Evolutionary conservation across 2,797 vertebrate genomes (phyloP), one percentile per base, ranked within the genome.

Genomic region (Acanthopagrus latus): DNA sequence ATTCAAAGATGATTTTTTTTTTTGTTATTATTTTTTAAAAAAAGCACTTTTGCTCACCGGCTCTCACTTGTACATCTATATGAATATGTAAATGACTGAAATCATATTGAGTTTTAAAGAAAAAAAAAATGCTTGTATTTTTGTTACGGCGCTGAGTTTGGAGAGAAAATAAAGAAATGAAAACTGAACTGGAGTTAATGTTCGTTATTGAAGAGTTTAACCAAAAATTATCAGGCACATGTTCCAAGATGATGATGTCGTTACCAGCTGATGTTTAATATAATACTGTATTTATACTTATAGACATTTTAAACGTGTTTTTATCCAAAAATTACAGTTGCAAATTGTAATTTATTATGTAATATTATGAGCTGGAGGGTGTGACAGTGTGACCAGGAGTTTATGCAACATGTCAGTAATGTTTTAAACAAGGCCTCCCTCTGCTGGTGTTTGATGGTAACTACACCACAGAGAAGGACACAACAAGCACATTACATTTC

Each of bases 11-110:
- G 81, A 90, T 92, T 88, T 74, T 80, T 10, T 8, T 38, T 38
- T 33, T 6, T 33, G 33, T 33, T 33, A 33, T 7, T 33, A 6
- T 29, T 29, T 29, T 29, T 25, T 25, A 25, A 29, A 33, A 79
- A 89, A 92, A 91, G 92, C 93, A 94, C 92, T 94, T 94, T 87
- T 93, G 84, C 87, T 84, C 83, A 73, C 70, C 51, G 29, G 74
- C 84, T 88, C 84, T 91, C 88, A 80, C 85, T 86, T 92, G 81
- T 94, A 90, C 86, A 88, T 93, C 83, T 90, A 86, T 88, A 85
- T 87, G 88, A 91, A 85, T 87, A 85, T 92, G 86, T 88, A 90
- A 92, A 92, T 91, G 83, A 84, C 55, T 74, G 74, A 88, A 80
- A 90, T 86, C 74, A 52, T 90, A 87, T 88, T 67, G 65, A 74